Evolutionary conservation across 2,113 vertebrate genomes (phyloP).

Genomic region (Uria aalge): DNA sequence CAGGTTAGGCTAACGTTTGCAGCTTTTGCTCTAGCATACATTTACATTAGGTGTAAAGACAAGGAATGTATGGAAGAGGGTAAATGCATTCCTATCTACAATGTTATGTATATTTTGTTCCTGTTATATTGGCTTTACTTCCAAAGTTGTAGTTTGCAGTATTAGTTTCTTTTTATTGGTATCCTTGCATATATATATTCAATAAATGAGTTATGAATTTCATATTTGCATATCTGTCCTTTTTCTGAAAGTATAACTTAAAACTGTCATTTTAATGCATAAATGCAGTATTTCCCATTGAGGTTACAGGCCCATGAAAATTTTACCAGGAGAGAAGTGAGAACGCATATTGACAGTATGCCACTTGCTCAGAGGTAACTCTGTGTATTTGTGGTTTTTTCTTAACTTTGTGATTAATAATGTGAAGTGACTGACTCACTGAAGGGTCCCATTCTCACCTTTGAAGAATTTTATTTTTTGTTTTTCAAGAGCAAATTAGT

Average conservation of each 20-base stretch:
- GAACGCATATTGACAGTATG: neutral
- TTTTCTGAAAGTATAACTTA: conserved; percentile 47
- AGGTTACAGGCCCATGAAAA: neutral
- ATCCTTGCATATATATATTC: conserved; percentile 78
- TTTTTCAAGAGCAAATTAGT: neutral
- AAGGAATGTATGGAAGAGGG: conserved; percentile 73
- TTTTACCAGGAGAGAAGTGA: neutral
- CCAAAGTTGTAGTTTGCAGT: conserved; percentile 79
- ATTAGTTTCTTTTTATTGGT: conserved; percentile 80
- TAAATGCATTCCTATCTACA: conserved; percentile 74
- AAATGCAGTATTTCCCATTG: neutral
- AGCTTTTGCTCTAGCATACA: conserved; percentile 70
- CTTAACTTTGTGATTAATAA: neutral
- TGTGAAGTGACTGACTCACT: neutral
- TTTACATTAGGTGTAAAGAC: conserved; percentile 72
- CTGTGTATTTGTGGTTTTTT: neutral
- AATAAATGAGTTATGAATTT: conserved; percentile 79
- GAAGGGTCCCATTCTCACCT: neutral
- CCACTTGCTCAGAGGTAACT: neutral
- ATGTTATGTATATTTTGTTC: conserved; percentile 80
- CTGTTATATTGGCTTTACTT: conserved; percentile 81
- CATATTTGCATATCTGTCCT: conserved; percentile 70
- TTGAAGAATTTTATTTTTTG: neutral
- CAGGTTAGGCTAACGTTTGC: conserved; percentile 62
- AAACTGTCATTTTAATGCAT: neutral